Conservation (phyloP, 2,113 vertebrate species). For the Lepidothrix coronata region DNA sequence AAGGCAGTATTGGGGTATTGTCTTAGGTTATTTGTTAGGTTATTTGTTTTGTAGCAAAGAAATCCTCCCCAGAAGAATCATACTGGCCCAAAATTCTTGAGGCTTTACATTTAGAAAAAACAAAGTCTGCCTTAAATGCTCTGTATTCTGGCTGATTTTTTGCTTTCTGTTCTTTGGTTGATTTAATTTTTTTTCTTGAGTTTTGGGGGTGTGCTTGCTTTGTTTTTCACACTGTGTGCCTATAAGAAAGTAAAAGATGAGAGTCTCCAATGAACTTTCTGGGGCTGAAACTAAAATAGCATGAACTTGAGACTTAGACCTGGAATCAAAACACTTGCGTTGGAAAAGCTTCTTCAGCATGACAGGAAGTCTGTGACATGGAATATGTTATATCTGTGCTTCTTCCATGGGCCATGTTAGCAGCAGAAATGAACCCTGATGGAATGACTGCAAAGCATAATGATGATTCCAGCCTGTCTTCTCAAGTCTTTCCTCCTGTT, state of each 20-base stretch:
- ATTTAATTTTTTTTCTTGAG: background rate
- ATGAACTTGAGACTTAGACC: background rate
- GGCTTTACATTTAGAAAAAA: background rate
- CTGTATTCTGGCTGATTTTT: background rate
- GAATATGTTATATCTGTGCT: background rate
- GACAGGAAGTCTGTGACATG: background rate
- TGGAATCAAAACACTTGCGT: background rate
- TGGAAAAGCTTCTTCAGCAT: background rate
- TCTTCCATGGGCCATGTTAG: background rate
- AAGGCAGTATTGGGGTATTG: background rate
- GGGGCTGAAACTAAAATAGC: background rate
- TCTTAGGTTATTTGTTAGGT: background rate
- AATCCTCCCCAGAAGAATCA: background rate
- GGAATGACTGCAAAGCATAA: background rate
- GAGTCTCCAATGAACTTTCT: background rate
- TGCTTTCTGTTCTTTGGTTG: background rate
- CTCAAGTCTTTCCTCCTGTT: background rate
- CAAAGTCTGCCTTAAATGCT: background rate
- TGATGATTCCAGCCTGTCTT: background rate
- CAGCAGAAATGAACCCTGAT: rapidly evolving
- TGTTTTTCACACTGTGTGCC: background rate
- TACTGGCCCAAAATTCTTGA: background rate
- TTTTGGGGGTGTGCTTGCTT: background rate
- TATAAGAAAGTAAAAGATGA: background rate
- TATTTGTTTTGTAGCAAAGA: background rate